Conservation (phyloP, 2,888 invertebrate species). For the Tuta absoluta region DNA sequence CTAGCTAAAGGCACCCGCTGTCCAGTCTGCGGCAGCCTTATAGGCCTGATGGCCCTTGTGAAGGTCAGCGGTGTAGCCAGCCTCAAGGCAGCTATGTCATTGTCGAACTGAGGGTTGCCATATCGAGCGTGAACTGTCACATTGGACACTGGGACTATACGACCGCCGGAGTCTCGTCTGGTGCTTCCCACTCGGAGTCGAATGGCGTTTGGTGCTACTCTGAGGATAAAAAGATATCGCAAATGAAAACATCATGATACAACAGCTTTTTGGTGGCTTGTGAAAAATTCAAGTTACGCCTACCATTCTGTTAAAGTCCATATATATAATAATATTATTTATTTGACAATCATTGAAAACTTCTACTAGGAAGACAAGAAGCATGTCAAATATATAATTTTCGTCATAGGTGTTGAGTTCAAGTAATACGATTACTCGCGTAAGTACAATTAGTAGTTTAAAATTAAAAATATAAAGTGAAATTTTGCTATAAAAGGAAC, state of each 20-base stretch:
- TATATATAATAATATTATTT: no score
- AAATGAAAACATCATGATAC: not conserved
- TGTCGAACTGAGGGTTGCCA: constrained; percentile 68
- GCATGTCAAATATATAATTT: no score
- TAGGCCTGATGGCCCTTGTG: constrained; percentile 53
- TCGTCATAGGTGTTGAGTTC: no score
- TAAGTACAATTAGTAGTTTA: no score
- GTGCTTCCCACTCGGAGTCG: constrained; percentile 73
- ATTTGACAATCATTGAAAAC: no score
- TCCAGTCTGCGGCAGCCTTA: constrained; percentile 59
- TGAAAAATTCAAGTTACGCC: no score
- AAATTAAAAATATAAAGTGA: no score
- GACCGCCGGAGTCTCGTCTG: constrained; percentile 70
- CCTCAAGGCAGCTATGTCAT: constrained; percentile 69
- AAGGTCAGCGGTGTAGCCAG: constrained; percentile 62
- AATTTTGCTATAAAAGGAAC: no score
- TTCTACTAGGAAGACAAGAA: no score
- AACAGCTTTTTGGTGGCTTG: not conserved
- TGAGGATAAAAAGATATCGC: constrained; percentile 35
- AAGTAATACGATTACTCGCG: no score
- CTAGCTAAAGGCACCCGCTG: constrained; percentile 67
- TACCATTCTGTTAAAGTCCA: no score
- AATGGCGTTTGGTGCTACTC: constrained; percentile 53
- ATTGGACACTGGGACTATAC: constrained; percentile 62
- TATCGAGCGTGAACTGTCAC: constrained; percentile 67